phyloP scores from a whole-genome alignment of 2,113 vertebrate species.

The Paradoxurus hermaphroditus region DNA sequence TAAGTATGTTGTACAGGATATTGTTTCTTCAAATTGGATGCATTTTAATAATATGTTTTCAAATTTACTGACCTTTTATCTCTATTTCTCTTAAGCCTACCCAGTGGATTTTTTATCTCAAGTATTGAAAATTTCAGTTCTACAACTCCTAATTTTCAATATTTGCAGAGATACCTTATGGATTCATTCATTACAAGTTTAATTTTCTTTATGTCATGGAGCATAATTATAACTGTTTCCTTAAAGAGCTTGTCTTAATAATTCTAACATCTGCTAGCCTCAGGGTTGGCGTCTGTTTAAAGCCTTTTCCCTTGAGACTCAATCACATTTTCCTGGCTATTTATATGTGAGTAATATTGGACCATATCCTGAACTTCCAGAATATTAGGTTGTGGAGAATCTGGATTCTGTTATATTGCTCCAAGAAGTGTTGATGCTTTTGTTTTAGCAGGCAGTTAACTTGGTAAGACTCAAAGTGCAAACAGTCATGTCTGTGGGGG shows the following conservation, averaged over 20 bases:
- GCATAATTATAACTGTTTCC: background rate
- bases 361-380: background rate
- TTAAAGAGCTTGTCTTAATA: background rate
- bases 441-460: background rate
- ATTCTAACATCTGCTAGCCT: background rate
- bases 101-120: background rate
- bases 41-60: background rate
- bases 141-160: background rate
- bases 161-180: background rate
- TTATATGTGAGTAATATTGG: slow-evolving; percentile 12
- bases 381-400: slow-evolving; percentile 29
- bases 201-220: background rate
- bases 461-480: background rate
- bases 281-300: background rate
- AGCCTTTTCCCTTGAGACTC: background rate
- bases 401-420: slow-evolving; percentile 51
- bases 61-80: background rate
- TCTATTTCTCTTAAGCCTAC: background rate
- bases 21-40: background rate
- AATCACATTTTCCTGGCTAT: slow-evolving; percentile 42
- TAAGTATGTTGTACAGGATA: background rate
- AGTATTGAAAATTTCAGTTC: background rate
- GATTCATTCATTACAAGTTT: background rate
- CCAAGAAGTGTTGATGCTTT: slow-evolving; percentile 27
- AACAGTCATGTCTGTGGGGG: background rate